A percentile compares a stretch with the other conserved stretches of the same genome.
phyloP scores from a whole-genome alignment of 2,797 vertebrate genomes.

The Aselliscus stoliczkanus region DNA sequence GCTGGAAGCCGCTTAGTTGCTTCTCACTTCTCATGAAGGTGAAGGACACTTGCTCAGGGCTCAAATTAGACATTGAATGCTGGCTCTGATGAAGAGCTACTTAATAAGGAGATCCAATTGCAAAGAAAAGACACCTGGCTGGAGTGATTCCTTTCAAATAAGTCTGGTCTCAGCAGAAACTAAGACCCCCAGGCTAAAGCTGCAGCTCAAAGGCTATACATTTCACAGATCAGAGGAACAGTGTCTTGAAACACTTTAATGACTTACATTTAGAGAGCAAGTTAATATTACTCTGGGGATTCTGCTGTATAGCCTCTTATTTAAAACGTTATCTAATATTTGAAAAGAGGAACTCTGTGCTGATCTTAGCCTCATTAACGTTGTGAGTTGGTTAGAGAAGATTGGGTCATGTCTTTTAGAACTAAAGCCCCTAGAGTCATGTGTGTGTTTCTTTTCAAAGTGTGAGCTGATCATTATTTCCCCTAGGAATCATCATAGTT shows the following conservation, averaged over 20 bases:
- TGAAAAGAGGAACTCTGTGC: slow-evolving; percentile 49
- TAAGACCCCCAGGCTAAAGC: neutral
- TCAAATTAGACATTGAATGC: neutral
- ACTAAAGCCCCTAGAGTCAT: neutral
- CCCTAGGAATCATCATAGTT: slow-evolving; percentile 29
- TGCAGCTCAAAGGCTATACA: slow-evolving; percentile 38
- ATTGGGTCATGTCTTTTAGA: slow-evolving; percentile 51
- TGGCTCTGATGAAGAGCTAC: neutral
- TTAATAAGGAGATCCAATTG: slow-evolving; percentile 37
- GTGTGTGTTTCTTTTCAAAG: neutral
- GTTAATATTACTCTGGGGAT: slow-evolving; percentile 58
- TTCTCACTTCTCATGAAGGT: neutral
- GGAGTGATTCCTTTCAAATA: slow-evolving; percentile 11
- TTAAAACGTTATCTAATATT: slow-evolving; percentile 64
- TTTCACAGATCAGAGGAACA: slow-evolving; percentile 51
- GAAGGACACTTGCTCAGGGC: slow-evolving; percentile 30
- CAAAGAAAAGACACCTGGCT: slow-evolving; percentile 41
- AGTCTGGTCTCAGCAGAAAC: slow-evolving; percentile 41
- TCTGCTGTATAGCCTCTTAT: slow-evolving; percentile 34
- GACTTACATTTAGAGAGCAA: slow-evolving; percentile 51
- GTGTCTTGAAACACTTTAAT: slow-evolving; percentile 54
- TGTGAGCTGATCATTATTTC: slow-evolving; percentile 40
- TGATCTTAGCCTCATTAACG: slow-evolving; percentile 60
- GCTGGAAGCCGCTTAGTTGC: neutral
- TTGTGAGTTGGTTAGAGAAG: slow-evolving; percentile 19